Evolutionary conservation across 2,113 vertebrate species (phyloP).

Genomic region (Eptesicus fuscus): DNA sequence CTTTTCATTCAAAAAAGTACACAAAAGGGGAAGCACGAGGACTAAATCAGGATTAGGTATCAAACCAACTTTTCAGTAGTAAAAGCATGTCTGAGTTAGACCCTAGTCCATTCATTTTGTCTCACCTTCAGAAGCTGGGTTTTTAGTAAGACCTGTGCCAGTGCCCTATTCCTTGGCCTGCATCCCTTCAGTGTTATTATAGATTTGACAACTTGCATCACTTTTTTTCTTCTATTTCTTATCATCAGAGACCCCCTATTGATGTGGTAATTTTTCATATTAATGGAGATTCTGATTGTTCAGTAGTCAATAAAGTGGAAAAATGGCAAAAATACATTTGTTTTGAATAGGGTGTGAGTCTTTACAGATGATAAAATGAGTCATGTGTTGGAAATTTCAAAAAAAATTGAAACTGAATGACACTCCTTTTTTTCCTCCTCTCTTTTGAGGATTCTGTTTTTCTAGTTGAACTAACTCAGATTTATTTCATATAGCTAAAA

Average conservation of each 20-base stretch:
- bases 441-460: neutral
- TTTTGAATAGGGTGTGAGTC: neutral
- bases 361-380: neutral
- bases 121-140: neutral
- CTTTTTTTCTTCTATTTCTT: neutral
- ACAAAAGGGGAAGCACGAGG: neutral
- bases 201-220: neutral
- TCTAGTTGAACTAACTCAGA: neutral
- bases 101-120: neutral
- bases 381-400: neutral
- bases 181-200: neutral
- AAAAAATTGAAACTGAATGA: neutral
- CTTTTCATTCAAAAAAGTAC: neutral
- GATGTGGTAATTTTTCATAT: neutral
- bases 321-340: neutral
- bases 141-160: neutral
- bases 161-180: neutral
- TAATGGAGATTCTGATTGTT: neutral
- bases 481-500: slow-evolving; percentile 10
- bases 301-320: neutral
- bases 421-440: rapidly evolving
- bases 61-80: neutral
- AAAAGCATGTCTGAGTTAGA: neutral
- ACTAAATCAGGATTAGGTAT: neutral
- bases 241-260: neutral